Evolutionary conservation across 2,797 vertebrate genomes (phyloP).

Genomic region (Austrolebias charrua): DNA sequence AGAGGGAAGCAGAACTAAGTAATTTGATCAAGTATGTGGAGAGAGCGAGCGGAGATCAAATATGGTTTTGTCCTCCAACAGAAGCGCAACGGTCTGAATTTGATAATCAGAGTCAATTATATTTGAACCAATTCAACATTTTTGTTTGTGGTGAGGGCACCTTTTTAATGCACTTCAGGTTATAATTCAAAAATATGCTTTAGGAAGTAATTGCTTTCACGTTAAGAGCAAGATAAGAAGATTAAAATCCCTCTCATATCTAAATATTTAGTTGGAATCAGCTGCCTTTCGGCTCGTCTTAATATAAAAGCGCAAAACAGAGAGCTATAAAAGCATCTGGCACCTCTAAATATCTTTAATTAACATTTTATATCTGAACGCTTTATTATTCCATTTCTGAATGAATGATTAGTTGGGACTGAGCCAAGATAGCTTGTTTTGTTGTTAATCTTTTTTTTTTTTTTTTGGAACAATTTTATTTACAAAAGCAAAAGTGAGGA

Average conservation of each 20-base stretch:
- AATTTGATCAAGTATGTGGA: constrained; percentile 58
- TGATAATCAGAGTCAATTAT: constrained; percentile 41
- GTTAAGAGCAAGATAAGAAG: background rate
- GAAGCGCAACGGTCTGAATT: constrained; percentile 28
- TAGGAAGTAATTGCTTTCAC: background rate
- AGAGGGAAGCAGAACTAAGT: constrained; percentile 37
- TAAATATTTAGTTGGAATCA: constrained; percentile 10
- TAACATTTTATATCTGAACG: constrained; percentile 1
- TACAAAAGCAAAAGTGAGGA: background rate
- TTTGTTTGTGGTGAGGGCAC: constrained; percentile 1
- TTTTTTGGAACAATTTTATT: background rate
- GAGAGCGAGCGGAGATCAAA: constrained; percentile 30
- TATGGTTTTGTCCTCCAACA: constrained; percentile 39
- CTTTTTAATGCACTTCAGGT: background rate
- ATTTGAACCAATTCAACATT: constrained; percentile 11
- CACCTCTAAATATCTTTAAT: constrained; percentile 1
- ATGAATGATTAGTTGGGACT: background rate
- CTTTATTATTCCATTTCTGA: background rate
- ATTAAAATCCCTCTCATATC: background rate
- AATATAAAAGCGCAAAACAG: background rate
- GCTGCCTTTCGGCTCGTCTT: background rate
- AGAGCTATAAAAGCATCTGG: background rate
- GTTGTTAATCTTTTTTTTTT: background rate
- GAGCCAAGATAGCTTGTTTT: background rate
- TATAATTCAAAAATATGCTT: background rate